Conservation (phyloP, 2,113 vertebrate genomes). For the Cebus imitator region DNA sequence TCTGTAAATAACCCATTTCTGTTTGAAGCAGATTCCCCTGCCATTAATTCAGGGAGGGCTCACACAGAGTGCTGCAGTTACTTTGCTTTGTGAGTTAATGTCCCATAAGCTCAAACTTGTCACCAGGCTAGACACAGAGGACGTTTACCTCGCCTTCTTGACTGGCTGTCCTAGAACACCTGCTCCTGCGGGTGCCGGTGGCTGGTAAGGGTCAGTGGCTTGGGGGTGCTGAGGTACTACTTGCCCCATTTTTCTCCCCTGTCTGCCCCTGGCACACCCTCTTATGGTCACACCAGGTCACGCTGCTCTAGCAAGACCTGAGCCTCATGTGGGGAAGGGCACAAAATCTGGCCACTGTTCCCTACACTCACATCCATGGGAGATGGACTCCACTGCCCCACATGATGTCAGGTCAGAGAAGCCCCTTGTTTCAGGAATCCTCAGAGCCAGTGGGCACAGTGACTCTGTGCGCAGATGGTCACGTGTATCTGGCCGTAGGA, state of each 20-base stretch:
- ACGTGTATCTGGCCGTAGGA: rapidly evolving
- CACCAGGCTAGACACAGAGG: rapidly evolving
- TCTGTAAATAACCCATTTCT: background rate
- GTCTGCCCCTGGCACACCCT: background rate
- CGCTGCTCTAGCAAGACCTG: background rate
- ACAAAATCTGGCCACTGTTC: background rate
- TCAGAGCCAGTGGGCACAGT: rapidly evolving
- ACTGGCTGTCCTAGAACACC: background rate
- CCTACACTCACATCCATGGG: background rate
- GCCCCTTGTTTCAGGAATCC: background rate
- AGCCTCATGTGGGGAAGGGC: background rate
- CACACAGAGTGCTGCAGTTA: too few species aligned
- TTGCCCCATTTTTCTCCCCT: too few species aligned
- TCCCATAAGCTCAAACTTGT: background rate
- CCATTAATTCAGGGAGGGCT: background rate
- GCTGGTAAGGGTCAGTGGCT: background rate
- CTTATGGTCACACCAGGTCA: background rate
- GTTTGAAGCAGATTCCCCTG: rapidly evolving
- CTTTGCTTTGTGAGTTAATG: background rate
- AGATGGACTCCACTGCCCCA: background rate
- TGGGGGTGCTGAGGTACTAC: too few species aligned
- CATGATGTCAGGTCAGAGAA: too few species aligned
- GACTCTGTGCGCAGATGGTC: too few species aligned
- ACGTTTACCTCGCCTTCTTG: background rate
- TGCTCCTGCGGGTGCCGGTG: background rate